Conservation (phyloP, 1,140 invertebrate genomes). For the Trichonephila clavata region DNA sequence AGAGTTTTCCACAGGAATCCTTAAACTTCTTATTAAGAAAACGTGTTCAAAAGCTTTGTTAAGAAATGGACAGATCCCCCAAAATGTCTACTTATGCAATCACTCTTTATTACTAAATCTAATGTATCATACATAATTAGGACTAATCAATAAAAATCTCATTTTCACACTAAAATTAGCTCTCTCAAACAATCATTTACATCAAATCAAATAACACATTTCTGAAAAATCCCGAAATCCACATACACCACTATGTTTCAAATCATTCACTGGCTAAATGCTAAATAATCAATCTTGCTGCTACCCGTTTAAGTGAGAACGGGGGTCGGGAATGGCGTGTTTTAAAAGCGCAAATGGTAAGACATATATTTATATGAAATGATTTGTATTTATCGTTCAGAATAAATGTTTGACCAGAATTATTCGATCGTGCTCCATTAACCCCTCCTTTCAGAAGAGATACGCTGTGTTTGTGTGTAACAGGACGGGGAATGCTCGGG, state of each 20-base stretch:
- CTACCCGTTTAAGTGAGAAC: slow-evolving; percentile 13
- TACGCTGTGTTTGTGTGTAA: neutral
- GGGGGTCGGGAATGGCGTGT: slow-evolving; percentile 16
- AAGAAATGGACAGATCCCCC: too few relatives aligned
- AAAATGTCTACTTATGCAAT: too few relatives aligned
- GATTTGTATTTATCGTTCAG: slow-evolving; percentile 71
- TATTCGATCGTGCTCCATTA: slow-evolving; percentile 27
- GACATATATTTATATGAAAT: slow-evolving; percentile 44
- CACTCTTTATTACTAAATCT: too few relatives aligned
- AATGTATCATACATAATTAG: too few relatives aligned
- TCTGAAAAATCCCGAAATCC: neutral
- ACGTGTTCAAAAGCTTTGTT: too few relatives aligned
- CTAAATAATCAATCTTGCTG: slow-evolving; percentile 71
- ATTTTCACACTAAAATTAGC: too few relatives aligned
- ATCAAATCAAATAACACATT: neutral
- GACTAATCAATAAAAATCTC: too few relatives aligned
- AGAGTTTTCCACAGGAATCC: too few relatives aligned
- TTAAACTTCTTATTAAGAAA: too few relatives aligned
- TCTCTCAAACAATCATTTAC: neutral
- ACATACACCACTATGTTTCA: slow-evolving; percentile 49
- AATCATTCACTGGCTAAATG: neutral
- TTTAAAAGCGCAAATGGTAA: slow-evolving; percentile 65
- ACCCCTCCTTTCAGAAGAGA: neutral
- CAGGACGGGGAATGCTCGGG: neutral
- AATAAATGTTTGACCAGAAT: slow-evolving; percentile 73